Base-by-base conservation (phyloP, 2,888 invertebrate genomes). In the Isotomurus palustris region DNA sequence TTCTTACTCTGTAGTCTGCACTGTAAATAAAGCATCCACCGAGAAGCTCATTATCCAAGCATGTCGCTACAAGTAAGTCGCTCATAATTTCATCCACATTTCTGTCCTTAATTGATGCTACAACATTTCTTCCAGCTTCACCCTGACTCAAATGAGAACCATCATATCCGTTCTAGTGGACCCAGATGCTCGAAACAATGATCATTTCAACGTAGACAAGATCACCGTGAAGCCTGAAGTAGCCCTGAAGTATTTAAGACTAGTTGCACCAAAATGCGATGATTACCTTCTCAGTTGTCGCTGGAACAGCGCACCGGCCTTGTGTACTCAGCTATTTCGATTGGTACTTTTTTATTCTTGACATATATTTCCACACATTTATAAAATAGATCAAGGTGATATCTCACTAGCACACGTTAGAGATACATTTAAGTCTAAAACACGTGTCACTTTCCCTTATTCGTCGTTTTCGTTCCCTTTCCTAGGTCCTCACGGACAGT, bases 201-300 rank as follows among this genome's bases (percentile, higher is more conserved):
- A 64, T 22, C 60, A 60, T 29, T 50, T 50, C 25, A 58, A 62
- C 29, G 25, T 54, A 1, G 58, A 62, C n/a, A 58, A 48, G 36
- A 53, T 58, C 24, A 35, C 54, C 22, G 53, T 57, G 1, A 58
- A 57, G 22, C 61, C 68, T 6, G 62, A 66, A 52, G 52, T 44
- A 8, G 64, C 60, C 6, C 41, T 68, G n/a, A 67, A 69, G 48
- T 65, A 62, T 58, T 52, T 69, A 41, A 40, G 69, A 25, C 44
- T 67, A 14, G 69, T 69, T 2, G 62, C 69, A 12, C 69, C 69
- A 14, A 69, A 69, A 61, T 69, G 69, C 35, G 62, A 62, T 28
- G 66, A 69, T 40, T 69, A 64, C 41, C 32, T 69, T 10, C 47
- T 67, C 1, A 60, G 58, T 1, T 69, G 69, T 45, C 53, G 51